Base-by-base conservation (phyloP, 2,113 vertebrate species). In the Trachemys scripta region DNA sequence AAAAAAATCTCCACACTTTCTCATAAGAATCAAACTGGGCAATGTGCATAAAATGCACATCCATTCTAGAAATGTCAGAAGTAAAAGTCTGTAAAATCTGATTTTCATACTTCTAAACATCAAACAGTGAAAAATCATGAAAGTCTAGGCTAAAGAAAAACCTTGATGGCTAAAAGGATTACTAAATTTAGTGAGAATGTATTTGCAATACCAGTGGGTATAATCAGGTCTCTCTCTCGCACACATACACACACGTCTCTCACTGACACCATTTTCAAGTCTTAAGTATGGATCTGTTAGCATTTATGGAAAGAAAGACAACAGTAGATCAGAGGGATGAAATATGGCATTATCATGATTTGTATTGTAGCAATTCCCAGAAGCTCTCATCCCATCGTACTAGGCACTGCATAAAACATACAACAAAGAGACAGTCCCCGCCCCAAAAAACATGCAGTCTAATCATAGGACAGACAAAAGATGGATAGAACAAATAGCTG, bases 91-190 rank as follows among this genome's bases (percentile, higher is more conserved):
- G 25, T 53, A 47, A 84, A 91, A 79, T 1, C 56, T 4, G 1
- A 17, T 69, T 82, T 92, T 62, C 49, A 54, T 82, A 81, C 2
- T 84, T 93, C 19, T 51, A 14, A 90, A 88, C 0, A 22, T 3
- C 10, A 6, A 62, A 85, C 7, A 20, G 5, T 8, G 27, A 27
- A 80, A 7, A 54, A 22, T 12, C 0, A 20, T 10, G 0, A 1
- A 53, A 72, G 1, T 49, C 89, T 72, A 62, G 38, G 29, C 86
- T 56, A 79, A 14, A 4, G 25, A 81, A 84, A 80, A 50, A 13
- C 75, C 76, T 78, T 89, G 42, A 53, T 0, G 79, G 10, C 93
- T 4, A 38, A 90, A 17, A 17, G 59, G 53, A 81, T 53, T 85
- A 14, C 1, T 10, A 51, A 50, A 19, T 69, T 27, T 4, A 94